phyloP scores from a whole-genome alignment of 2,797 vertebrate species.

The Karalla daura region DNA sequence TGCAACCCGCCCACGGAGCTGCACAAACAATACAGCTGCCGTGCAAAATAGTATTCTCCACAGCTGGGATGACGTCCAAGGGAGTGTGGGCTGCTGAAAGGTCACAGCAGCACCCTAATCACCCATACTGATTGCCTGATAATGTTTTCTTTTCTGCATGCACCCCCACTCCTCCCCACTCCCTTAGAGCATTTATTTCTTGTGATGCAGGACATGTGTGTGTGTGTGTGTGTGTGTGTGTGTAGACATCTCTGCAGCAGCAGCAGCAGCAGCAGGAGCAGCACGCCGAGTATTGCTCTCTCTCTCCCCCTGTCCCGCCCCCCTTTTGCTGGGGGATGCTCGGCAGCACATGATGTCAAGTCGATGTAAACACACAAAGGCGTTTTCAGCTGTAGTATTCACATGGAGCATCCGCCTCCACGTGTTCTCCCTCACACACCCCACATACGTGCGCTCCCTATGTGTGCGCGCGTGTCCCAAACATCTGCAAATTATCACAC shows the following conservation, averaged over 20 bases:
- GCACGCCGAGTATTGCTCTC: too few species aligned
- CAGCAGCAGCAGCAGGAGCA: slow-evolving; percentile 31
- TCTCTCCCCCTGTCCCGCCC: slow-evolving; percentile 65
- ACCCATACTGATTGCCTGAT: slow-evolving; percentile 50
- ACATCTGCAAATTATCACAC: slow-evolving; percentile 67
- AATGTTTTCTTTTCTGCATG: slow-evolving; percentile 51
- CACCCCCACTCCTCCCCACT: too few species aligned
- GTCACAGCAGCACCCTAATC: slow-evolving; percentile 67
- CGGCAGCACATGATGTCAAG: slow-evolving; percentile 70
- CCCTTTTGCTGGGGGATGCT: slow-evolving; percentile 54
- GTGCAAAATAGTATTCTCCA: slow-evolving; percentile 66
- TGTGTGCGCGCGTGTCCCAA: slow-evolving; percentile 37
- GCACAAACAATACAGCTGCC: slow-evolving; percentile 68
- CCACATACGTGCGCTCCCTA: neutral
- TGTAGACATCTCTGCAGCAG: slow-evolving; percentile 40
- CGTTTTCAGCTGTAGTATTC: slow-evolving; percentile 77
- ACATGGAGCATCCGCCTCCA: slow-evolving; percentile 75
- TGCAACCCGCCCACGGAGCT: slow-evolving; percentile 74
- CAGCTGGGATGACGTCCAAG: slow-evolving; percentile 64
- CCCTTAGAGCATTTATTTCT: slow-evolving; percentile 40
- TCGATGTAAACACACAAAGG: slow-evolving; percentile 82
- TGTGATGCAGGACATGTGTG: neutral
- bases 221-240: neutral
- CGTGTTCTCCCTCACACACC: slow-evolving; percentile 57
- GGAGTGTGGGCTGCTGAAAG: slow-evolving; percentile 63